Evolutionary conservation across 1,140 invertebrate genomes (phyloP), one percentile per base, ranked within the genome.

Genomic region (Halyomorpha halys): DNA sequence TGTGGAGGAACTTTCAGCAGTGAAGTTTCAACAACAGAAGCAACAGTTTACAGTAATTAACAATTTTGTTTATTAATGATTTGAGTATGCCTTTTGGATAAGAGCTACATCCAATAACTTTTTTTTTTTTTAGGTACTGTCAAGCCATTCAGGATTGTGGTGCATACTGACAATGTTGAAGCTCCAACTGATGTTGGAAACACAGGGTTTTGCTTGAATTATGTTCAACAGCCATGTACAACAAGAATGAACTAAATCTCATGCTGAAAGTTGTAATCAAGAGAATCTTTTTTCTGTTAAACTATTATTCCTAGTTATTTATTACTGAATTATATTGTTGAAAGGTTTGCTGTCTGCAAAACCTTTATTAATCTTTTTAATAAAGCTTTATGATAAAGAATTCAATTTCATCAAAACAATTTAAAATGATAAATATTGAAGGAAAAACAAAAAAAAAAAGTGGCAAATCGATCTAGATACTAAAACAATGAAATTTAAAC

Each of bases 141-240:
- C 13, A 86, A 86, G 68, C 88, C 88, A 0, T 90, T 90, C 66
- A 77, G 86, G n/a, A 71, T 90, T 3, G 80, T 81, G 66, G 89
- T 86, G 67, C 89, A 90, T 67, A 85, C 86, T 0, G 86, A 90
- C 72, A 80, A 80, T 34, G 79, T 83, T 0, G 89, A 91, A 73
- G 81, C 83, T 0, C 86, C 86, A 0, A 80, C 79, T 3, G 87
- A 90, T 68, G 74, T 82, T 0, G 85, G 81, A 53, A 90, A 90
- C 72, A 77, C 84, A 67, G 89, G 89, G 3, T 91, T 90, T 70
- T 90, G 87, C 68, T 72, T 91, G 1, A 86, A 89, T 71, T 91
- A 88, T 68, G 80, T 90, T 3, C 89, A 91, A 73, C 88, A 90
- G 70, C 88, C 88, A 0, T 91, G 89, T 70, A 89, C 85, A 49